Base-by-base conservation (phyloP, 2,797 vertebrate genomes). In the Scolopax rusticola region DNA sequence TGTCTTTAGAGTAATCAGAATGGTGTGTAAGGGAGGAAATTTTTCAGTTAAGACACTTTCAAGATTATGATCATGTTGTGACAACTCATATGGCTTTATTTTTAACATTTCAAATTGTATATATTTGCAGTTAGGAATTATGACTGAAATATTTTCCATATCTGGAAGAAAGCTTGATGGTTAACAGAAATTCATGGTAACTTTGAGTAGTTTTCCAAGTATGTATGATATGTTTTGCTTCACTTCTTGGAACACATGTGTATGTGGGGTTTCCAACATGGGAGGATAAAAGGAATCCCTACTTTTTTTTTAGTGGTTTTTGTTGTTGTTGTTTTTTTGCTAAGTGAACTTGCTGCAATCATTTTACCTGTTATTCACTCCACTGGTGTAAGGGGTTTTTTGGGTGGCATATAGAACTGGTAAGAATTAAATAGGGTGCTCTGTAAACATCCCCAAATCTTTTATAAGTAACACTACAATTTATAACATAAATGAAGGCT, bases 31-130 rank as follows among this genome's bases (percentile, higher is more conserved):
- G 61, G 14, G 36, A 88, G 20, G 17, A 51, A 1, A 0, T 61
- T 90, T 89, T 71, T 71, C 60, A 67, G 12, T 30, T 54, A 38
- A 73, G 87, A 30, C 15, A 23, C 33, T 76, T 70, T 48, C 16
- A 80, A 87, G 65, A 32, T 81, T 56, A 32, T 57, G 36, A 57
- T 74, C 12, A 4, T 70, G 21, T 82, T 92, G 30, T 93, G 85
- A 71, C 74, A 92, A 87, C 19, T 71, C 32, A 78, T 65, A 92
- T 69, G 45, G 28, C 36, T 80, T 89, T 80, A 50, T 73, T 95
- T 95, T 71, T 25, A 33, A 94, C 68, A 61, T 77, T 33, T 65
- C 61, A 41, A 18, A 17, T 15, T 60, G 90, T 15, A 17, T 54
- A 3, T 68, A 23, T 89, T 85, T 91, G 16, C 15, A 23, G 30